Evolutionary conservation across 2,797 vertebrate species (phyloP).

Genomic region (Amphiprion clarkii): DNA sequence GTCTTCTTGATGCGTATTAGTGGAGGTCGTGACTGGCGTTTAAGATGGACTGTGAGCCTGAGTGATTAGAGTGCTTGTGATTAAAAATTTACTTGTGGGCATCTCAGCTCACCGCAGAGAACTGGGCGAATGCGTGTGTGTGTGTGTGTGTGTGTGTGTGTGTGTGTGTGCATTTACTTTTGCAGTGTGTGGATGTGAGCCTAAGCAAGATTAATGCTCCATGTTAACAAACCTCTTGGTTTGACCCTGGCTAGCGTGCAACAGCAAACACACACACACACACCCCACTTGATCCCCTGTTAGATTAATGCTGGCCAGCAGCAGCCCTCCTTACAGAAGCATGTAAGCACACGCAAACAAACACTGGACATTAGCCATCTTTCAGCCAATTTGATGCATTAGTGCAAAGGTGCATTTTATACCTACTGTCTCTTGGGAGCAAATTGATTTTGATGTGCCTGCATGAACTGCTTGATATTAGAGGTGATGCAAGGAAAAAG

Average conservation of each 20-base stretch:
- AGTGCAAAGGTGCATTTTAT: slow-evolving; percentile 44
- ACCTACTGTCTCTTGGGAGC: background rate
- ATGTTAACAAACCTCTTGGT: slow-evolving; percentile 60
- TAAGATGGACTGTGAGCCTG: slow-evolving; percentile 29
- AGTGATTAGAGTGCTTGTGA: slow-evolving; percentile 64
- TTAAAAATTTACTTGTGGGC: slow-evolving; percentile 69
- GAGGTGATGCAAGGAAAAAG: background rate
- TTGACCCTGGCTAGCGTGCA: slow-evolving; percentile 37
- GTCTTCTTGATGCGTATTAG: slow-evolving; percentile 20
- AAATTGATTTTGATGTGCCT: slow-evolving; percentile 34
- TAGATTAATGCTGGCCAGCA: slow-evolving; percentile 28
- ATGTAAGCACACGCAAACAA: slow-evolving; percentile 21
- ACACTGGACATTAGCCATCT: slow-evolving; percentile 31
- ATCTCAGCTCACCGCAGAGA: slow-evolving; percentile 41
- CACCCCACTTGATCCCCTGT: slow-evolving; percentile 13
- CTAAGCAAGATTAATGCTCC: slow-evolving; percentile 58
- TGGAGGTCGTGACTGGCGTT: slow-evolving; percentile 35
- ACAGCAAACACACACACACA: slow-evolving; percentile 13
- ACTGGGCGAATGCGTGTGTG: slow-evolving; percentile 29
- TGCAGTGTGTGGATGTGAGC: slow-evolving; percentile 36
- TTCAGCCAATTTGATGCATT: slow-evolving; percentile 50
- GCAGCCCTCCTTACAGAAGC: slow-evolving; percentile 7
- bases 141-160: slow-evolving; percentile 15
- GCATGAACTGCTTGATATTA: background rate
- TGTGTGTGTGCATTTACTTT: slow-evolving; percentile 22